phyloP scores from a whole-genome alignment of 2,888 invertebrate species.

The Hesperia comma region DNA sequence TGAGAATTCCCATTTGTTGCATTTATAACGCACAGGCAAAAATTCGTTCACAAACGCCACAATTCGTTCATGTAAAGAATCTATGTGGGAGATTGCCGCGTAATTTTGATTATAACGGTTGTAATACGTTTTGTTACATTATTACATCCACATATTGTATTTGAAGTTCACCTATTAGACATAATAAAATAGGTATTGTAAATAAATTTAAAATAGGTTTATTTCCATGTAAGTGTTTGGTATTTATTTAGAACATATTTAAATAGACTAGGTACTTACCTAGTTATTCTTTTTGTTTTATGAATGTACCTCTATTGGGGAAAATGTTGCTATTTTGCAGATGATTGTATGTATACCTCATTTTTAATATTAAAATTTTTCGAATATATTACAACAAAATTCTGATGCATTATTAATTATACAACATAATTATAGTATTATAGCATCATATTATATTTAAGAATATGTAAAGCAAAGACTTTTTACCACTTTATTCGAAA shows the following conservation, averaged over 20 bases:
- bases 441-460: too few relatives aligned
- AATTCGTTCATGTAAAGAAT: too few relatives aligned
- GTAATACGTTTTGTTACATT: not conserved
- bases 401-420: too few relatives aligned
- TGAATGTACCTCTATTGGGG: slow-evolving; percentile 32
- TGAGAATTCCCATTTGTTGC: too few relatives aligned
- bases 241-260: slow-evolving; percentile 30
- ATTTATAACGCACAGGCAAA: too few relatives aligned
- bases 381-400: too few relatives aligned
- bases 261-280: slow-evolving; percentile 10
- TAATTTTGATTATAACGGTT: slow-evolving; percentile 7
- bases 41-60: too few relatives aligned
- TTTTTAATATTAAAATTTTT: too few relatives aligned
- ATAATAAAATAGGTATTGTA: slow-evolving; percentile 29
- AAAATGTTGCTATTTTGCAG: slow-evolving; percentile 2
- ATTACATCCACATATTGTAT: slow-evolving; percentile 13
- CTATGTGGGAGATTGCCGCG: not conserved
- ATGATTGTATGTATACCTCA: too few relatives aligned
- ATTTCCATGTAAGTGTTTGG: slow-evolving; percentile 22
- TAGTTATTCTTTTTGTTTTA: slow-evolving; percentile 27
- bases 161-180: slow-evolving; percentile 30
- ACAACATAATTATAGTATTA: too few relatives aligned
- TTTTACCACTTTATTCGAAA: too few relatives aligned
- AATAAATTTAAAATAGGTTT: slow-evolving; percentile 21
- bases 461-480: too few relatives aligned